Percentiles rank a stretch among this genome's conserved stretches.
Conservation (phyloP, 1,140 invertebrate species). For the Penaeus japonicus region DNA sequence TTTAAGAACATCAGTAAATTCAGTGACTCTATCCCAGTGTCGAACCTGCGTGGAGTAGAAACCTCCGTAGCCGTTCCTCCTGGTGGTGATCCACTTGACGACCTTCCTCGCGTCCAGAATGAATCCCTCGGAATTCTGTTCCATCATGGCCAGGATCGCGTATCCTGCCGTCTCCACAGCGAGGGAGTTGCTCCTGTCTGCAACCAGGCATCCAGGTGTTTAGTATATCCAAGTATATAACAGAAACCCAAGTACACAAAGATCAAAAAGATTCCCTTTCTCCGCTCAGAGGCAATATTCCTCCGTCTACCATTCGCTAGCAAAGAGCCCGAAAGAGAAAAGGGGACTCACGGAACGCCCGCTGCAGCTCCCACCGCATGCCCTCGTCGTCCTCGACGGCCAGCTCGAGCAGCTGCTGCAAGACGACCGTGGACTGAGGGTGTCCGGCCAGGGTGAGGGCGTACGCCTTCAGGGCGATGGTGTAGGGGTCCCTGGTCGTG, state of each 20-base stretch:
- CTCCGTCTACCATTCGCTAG: no score
- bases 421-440: slow-evolving; percentile 65
- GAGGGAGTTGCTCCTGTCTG: slow-evolving; percentile 25
- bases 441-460: slow-evolving; percentile 79
- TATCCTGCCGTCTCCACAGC: slow-evolving; percentile 49
- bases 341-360: not conserved
- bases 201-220: not conserved
- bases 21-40: not conserved
- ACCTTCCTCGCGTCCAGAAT: slow-evolving; percentile 68
- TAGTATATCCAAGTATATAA: not conserved
- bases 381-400: not conserved
- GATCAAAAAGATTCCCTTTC: not conserved
- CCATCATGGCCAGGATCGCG: slow-evolving; percentile 60
- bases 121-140: slow-evolving; percentile 63
- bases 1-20: not conserved
- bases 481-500: slow-evolving; percentile 74
- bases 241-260: not conserved
- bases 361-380: slow-evolving; percentile 33
- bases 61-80: slow-evolving; percentile 73
- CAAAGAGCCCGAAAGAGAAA: not conserved
- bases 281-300: not conserved
- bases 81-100: slow-evolving; percentile 76
- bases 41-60: slow-evolving; percentile 75
- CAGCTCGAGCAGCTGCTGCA: slow-evolving; percentile 7
- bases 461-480: slow-evolving; percentile 79